Base-by-base conservation (phyloP, 2,797 vertebrate genomes). In the Yasuhikotakia modesta region DNA sequence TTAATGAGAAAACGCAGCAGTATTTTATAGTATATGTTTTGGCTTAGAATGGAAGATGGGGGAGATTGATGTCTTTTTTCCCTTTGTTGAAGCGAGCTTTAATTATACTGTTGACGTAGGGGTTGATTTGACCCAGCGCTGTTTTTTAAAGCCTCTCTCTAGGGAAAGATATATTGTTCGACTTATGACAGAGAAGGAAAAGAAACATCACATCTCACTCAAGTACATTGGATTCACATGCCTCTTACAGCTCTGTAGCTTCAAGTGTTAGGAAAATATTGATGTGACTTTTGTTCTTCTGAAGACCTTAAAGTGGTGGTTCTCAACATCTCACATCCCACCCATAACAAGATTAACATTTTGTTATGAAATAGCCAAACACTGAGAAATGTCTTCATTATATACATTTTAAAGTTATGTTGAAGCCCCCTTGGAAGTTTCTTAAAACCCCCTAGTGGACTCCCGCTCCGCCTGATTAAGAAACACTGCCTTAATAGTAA, bases 51-150 rank as follows among this genome's bases (percentile, higher is more conserved):
- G 43, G 22, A 48, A 14, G 43, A 19, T 21, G 63, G 11, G 46
- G 13, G n/a, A 68, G 53, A 68, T 60, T 60, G 53, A 43, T 12
- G 79, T 79, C n/a, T n/a, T n/a, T n/a, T n/a, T n/a, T n/a, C n/a
- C n/a, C n/a, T 48, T 85, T 88, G 86, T 88, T 87, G 87, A 86
- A 85, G 84, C 79, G 63, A 86, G 66, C 85, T 89, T 81, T 90
- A 92, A 91, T 93, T 91, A 89, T 21, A 13, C 2, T 80, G 83
- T 80, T 86, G 81, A 27, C n/a, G n/a, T n/a, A 69, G 1, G 79
- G 92, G 92, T 94, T 91, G 90, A 88, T 81, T 87, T 93, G 93
- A 94, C 93, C 92, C 86, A 90, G 87, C 80, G 70, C 86, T 82
- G 82, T 50, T 52, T 61, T 79, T 83, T 79, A 7, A 60, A 71